Percentiles rank a stretch among this genome's conserved stretches.
Conservation (phyloP, 2,797 vertebrate genomes). For the Eulemur rubriventer region DNA sequence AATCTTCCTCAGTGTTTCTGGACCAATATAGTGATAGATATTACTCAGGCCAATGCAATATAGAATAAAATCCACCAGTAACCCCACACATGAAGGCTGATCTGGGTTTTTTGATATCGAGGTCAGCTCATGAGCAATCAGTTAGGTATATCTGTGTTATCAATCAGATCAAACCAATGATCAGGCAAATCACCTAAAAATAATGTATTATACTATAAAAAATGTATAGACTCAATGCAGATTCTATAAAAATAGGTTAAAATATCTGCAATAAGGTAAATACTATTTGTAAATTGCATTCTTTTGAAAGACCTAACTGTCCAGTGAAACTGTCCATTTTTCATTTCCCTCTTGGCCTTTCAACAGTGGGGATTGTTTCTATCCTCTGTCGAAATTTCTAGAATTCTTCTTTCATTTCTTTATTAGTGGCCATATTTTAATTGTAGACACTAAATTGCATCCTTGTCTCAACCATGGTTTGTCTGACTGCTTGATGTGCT, state of each 20-base stretch:
- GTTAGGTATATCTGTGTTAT: neutral
- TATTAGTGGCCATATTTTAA: neutral
- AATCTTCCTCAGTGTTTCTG: neutral
- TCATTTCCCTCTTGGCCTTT: neutral
- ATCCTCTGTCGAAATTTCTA: neutral
- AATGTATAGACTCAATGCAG: neutral
- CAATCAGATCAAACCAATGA: neutral
- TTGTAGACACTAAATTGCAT: neutral
- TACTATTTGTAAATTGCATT: neutral
- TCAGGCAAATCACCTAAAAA: neutral
- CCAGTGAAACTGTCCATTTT: neutral
- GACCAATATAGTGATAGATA: neutral
- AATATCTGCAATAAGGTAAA: neutral
- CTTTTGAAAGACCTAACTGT: neutral
- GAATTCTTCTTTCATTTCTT: conserved; percentile 11
- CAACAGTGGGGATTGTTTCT: neutral
- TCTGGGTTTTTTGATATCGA: neutral
- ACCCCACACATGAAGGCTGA: neutral
- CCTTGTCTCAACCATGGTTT: neutral
- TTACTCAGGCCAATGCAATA: neutral
- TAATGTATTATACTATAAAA: neutral
- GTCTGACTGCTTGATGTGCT: neutral
- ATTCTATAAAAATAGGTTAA: neutral
- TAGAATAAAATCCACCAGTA: neutral
- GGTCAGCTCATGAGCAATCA: neutral